A percentile compares a stretch with the other conserved stretches of the same genome.
Conservation (phyloP, 2,888 invertebrate genomes). For the Chironomus riparius region DNA sequence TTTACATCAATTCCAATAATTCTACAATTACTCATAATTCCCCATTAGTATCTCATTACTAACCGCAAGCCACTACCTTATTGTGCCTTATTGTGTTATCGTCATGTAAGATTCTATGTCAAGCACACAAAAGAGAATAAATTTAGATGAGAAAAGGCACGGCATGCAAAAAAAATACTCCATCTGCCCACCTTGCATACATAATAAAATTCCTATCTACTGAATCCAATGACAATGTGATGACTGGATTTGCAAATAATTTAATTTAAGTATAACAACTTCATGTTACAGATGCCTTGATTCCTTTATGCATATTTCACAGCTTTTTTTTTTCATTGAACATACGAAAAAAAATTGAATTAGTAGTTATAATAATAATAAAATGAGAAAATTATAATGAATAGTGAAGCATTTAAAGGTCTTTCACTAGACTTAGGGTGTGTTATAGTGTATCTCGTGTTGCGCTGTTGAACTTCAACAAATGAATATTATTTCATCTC, state of each 20-base stretch:
- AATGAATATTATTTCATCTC: not conserved
- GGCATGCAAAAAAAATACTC: not conserved
- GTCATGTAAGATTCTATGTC: too few species aligned
- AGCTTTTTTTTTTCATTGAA: not conserved
- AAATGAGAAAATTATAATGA: not conserved
- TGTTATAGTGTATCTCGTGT: not conserved
- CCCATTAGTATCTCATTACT: too few species aligned
- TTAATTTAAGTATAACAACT: not conserved
- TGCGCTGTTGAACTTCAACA: not conserved
- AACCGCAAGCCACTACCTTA: too few species aligned
- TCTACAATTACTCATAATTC: too few species aligned
- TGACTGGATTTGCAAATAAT: constrained; percentile 6
- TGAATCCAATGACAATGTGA: not conserved
- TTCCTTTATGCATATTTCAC: not conserved
- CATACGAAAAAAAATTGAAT: too few species aligned
- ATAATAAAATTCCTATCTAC: too few species aligned
- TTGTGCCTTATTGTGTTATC: too few species aligned
- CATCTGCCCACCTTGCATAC: not conserved
- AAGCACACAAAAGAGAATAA: too few species aligned
- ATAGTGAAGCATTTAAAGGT: constrained; percentile 8
- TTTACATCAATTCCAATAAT: too few species aligned
- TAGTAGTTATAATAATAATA: not conserved
- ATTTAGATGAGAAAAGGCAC: not conserved
- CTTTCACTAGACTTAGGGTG: not conserved
- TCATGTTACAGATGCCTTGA: not conserved